Evolutionary conservation across 2,113 vertebrate genomes (phyloP), one percentile per base, ranked within the genome.

Genomic region (Tyto alba): DNA sequence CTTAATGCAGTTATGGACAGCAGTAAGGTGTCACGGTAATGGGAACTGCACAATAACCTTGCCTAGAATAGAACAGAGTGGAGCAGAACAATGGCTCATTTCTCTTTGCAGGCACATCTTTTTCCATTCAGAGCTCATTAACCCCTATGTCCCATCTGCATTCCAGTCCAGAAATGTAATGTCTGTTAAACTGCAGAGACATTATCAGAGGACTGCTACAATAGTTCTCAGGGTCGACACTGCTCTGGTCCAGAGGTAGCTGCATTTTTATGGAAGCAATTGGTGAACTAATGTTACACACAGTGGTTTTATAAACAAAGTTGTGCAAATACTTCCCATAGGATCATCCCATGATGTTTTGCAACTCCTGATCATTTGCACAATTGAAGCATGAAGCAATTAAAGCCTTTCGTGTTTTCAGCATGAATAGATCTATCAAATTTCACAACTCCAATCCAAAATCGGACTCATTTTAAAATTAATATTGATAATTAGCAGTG

Each of bases 101-200:
- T 82, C 77, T 88, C 89, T 93, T 69, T 85, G 91, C 85, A 90
- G 85, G 72, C 90, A 62, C 93, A 93, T 93, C 93, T 83, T 95
- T 92, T 76, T 91, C 89, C 90, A 0, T 83, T 96, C 81, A 94
- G 78, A 85, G 55, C 92, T 95, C 85, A 11, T 84, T 77, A 93
- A 79, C 71, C 53, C 87, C 78, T 20, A 3, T 57, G 45, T 89
- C 71, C 71, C 13, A 0, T 67, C 78, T 87, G 62, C 89, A 72
- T 94, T 94, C 95, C 95, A 69, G 78, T 62, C 68, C 53, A 40
- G 69, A 87, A 43, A 82, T 73, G 93, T 76, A 40, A 79, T 7
- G 68, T 87, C 87, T 85, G 69, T 60, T 63, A 2, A 87, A 64
- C 53, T 72, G 76, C 81, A 82, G 40, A 79, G 71, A 30, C 73